Conservation (phyloP, 1,140 invertebrate species). For the Aphaenogaster floridana region DNA sequence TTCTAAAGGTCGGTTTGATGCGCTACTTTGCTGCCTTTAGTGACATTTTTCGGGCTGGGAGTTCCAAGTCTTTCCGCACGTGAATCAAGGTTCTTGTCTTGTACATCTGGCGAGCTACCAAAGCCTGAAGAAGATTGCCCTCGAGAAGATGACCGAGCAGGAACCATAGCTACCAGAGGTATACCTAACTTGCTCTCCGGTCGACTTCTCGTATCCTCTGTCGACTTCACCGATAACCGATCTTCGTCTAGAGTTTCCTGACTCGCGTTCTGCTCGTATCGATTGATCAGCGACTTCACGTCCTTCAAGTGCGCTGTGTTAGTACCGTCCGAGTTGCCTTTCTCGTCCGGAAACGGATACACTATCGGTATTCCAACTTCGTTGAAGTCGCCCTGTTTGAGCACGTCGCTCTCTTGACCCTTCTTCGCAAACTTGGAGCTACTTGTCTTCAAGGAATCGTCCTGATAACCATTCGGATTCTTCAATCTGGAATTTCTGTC, state of each 20-base stretch:
- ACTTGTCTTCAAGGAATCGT: constrained; percentile 70
- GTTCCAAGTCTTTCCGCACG: constrained; percentile 66
- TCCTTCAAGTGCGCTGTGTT: constrained; percentile 53
- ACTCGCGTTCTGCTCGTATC: constrained; percentile 68
- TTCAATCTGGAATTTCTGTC: constrained; percentile 23
- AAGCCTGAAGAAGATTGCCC: constrained; percentile 81
- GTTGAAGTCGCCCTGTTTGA: constrained; percentile 82
- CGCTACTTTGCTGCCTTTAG: constrained; percentile 42
- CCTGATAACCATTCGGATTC: constrained; percentile 15
- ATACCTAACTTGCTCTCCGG: constrained; percentile 61
- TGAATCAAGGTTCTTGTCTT: constrained; percentile 57
- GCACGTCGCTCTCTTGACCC: neutral
- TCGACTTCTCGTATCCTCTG: constrained; percentile 62
- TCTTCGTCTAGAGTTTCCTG: constrained; percentile 64
- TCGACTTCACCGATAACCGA: constrained; percentile 53
- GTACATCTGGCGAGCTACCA: constrained; percentile 79
- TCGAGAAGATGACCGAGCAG: constrained; percentile 74
- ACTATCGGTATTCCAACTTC: constrained; percentile 84
- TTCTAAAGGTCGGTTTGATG: constrained; percentile 78
- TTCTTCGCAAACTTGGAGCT: constrained; percentile 74
- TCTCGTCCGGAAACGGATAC: constrained; percentile 43
- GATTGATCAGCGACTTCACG: constrained; percentile 69
- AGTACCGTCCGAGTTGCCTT: constrained; percentile 1
- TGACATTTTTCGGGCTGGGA: constrained; percentile 72
- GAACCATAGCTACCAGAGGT: constrained; percentile 66